A percentile compares a stretch with the other conserved stretches of the same genome.
Evolutionary conservation across 1,140 invertebrate species (phyloP).

Genomic region (Epicauta chinensis): DNA sequence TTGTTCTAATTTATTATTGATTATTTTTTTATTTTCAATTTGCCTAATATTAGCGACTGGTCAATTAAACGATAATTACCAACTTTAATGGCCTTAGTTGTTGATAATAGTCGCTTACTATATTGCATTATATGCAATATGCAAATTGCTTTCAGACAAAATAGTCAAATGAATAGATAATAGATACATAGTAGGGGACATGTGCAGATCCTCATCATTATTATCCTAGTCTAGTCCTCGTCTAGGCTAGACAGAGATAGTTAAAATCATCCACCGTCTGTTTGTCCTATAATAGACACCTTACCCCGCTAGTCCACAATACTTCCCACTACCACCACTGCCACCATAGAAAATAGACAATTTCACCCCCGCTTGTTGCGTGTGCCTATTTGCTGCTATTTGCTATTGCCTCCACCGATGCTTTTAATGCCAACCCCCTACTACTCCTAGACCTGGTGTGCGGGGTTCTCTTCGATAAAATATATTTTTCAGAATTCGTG

Average conservation of each 20-base stretch:
- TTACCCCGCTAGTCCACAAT: constrained; percentile 25
- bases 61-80: too few species aligned
- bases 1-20: too few species aligned
- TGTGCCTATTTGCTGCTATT: constrained; percentile 20
- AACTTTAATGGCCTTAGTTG: too few species aligned
- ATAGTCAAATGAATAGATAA: too few species aligned
- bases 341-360: constrained; percentile 20
- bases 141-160: too few species aligned
- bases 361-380: constrained; percentile 31
- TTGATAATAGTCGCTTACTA: too few species aligned
- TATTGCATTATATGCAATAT: too few species aligned
- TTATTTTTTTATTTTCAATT: too few species aligned
- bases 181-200: too few species aligned
- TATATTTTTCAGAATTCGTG: constrained; percentile 43
- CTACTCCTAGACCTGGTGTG: constrained; percentile 13
- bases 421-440: constrained; percentile 23
- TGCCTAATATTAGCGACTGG: too few species aligned
- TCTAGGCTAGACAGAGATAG: neutral
- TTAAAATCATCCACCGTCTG: too few species aligned
- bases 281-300: constrained; percentile 19
- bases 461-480: constrained; percentile 33
- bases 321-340: constrained; percentile 26
- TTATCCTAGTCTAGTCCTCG: neutral
- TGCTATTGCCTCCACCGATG: neutral
- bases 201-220: too few species aligned